Evolutionary conservation across 2,797 vertebrate genomes (phyloP).

Genomic region (Poeciliopsis infans): DNA sequence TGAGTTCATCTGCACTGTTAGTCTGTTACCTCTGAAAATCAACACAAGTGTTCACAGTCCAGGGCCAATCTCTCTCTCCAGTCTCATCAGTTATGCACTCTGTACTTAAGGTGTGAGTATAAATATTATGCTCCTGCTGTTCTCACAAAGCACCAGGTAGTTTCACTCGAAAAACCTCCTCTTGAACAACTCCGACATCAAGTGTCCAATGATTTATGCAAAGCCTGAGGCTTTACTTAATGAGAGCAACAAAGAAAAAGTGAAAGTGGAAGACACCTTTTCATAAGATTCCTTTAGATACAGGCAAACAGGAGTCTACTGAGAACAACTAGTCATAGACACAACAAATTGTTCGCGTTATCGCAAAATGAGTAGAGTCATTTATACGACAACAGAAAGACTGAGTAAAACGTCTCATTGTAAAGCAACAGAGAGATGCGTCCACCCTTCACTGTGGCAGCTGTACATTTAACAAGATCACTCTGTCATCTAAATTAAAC

Average conservation of each 20-base stretch:
- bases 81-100: conserved; percentile 7
- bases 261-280: conserved; percentile 39
- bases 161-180: conserved; percentile 32
- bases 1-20: conserved; percentile 19
- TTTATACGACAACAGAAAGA: conserved; percentile 34
- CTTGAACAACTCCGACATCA: conserved; percentile 31
- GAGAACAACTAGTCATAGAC: conserved; percentile 48
- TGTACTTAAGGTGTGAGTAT: conserved; percentile 10
- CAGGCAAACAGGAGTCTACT: conserved; percentile 35
- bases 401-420: conserved; percentile 25
- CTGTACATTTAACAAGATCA: conserved; percentile 17
- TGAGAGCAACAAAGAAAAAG: conserved; percentile 27
- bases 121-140: conserved; percentile 16
- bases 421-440: conserved; percentile 13
- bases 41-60: conserved; percentile 16
- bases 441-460: conserved; percentile 6
- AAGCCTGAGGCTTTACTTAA: conserved; percentile 39
- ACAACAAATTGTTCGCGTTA: conserved; percentile 40
- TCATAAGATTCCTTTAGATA: conserved; percentile 46
- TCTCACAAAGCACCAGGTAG: conserved; percentile 16
- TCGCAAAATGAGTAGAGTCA: conserved; percentile 36
- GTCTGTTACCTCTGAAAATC: conserved; percentile 29
- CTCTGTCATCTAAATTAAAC: conserved; percentile 10
- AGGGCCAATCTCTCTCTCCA: conserved; percentile 4
- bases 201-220: conserved; percentile 40